Base-by-base conservation (phyloP, 2,888 invertebrate genomes). In the Belgica antarctica region DNA sequence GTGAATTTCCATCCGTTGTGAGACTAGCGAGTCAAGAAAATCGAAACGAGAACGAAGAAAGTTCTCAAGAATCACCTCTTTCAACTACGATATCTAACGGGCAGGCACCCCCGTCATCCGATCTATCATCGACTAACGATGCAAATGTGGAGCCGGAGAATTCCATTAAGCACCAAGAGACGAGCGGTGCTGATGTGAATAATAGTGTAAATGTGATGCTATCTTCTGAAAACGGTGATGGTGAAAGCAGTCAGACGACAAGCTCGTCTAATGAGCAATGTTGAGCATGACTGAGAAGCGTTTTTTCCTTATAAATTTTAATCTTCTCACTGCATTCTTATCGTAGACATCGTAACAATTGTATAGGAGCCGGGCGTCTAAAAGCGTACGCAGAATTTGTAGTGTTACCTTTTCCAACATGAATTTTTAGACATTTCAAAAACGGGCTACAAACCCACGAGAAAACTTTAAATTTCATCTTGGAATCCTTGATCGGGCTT, bases 251-350 rank as follows among this genome's bases (percentile, higher is more conserved):
- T 27, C 25, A 59, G 59, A 27, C 59, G 27, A 12, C 25, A 27
- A 59, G 19, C 22, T 27, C 25, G 25, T 25, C 25, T 25, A 59
- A 27, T 59, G 59, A 59, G 59, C 25, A 25, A 27, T 59, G 59
- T 59, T 59, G 59, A 59, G 25, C 59, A 59, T 25, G 59, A 59
- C 8, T 15, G 59, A 27, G n/a, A 52, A 22, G n/a, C 24, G 52
- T 52, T 52, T 52, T 59, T 59, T 59, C n/a, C 59, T 59, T 59
- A 59, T 59, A 27, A 27, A 27, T 59, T 59, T 59, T 59, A 59
- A 27, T 59, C 59, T 27, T 59, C 12, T 52, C 22, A n/a, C 41
- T 41, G 10, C 41, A 4, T 19, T 52, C 22, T n/a, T n/a, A n/a
- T n/a, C n/a, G n/a, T n/a, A n/a, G n/a, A n/a, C n/a, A n/a, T n/a